Evolutionary conservation across 2,113 vertebrate genomes (phyloP), one percentile per base, ranked within the genome.

Genomic region (Zosterops lateralis): DNA sequence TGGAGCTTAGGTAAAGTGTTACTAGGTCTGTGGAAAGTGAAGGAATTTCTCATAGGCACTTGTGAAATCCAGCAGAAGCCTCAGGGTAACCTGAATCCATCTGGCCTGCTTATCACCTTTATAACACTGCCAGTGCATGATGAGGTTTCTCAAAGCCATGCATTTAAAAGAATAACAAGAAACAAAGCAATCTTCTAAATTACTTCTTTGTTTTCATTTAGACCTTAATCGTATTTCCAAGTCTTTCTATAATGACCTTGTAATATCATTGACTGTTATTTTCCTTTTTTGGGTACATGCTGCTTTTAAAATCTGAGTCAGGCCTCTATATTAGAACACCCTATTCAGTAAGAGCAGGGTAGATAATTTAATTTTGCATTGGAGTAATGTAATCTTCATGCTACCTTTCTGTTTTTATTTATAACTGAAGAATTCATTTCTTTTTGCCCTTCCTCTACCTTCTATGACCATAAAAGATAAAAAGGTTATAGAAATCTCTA

Each of bases 331-430:
- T 82, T 51, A 71, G 70, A 67, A 56, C 61, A 57, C 5, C 9
- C n/a, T 87, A 45, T 84, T 79, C 57, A 26, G 44, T 89, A 91
- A 78, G 22, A 91, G 32, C n/a, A 81, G 5, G 4, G 17, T 29
- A 89, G 77, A 65, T 45, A 87, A 73, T 89, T 84, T 77, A 61
- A 89, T 94, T 94, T 87, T 82, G 57, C 16, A 7, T 61, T 84
- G 15, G 12, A 65, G 42, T 84, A 92, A 87, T 87, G 9, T 56
- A 79, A 79, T 67, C 57, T 81, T 87, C 53, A 61, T 89, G 15
- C 15, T 89, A 87, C n/a, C 19, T 92, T 92, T 89, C 53, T 92
- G 62, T 40, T 94, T 94, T 87, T 87, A 79, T 94, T 94, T 91
- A 61, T 79, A 68, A 84, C 8, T 22, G 51, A 71, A 60, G 4